Evolutionary conservation across 92 coral and sea anemone species (phyloP), one percentile per base, ranked within the genome.

Genomic region (Paragorgia papillata): DNA sequence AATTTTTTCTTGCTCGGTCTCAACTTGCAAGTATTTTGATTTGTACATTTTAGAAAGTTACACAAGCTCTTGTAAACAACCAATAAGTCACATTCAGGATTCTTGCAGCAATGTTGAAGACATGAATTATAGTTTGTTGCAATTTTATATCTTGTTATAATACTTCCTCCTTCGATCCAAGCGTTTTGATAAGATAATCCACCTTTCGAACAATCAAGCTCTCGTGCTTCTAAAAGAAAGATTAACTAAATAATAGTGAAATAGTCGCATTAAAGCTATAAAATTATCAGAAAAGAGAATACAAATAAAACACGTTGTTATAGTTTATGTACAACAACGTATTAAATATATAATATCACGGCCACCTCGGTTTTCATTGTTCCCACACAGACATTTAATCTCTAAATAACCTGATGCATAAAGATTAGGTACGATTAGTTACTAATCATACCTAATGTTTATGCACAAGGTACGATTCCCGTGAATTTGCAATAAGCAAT

Each of bases 151-250:
- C 26, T 63, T 8, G 43, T 12, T 2, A 63, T 6, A 63, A 30
- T 30, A 31, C 13, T 35, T 31, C 69, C 69, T 63, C 69, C 69
- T 8, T 63, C 12, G 13, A 63, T 63, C 48, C 69, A 31, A 25
- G 48, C 69, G 1, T 63, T 63, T 6, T 19, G 14, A 33, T 9
- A 30, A 0, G 25, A 24, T 25, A 30, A 31, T 20, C 20, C 48
- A 12, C 10, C 25, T 7, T 2, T 20, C 31, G 10, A 29, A 1
- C 69, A 63, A 17, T 30, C 13, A 20, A 26, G 64, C 30, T 9
- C 37, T 27, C 15, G 64, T 7, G 32, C 37, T 32, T 58, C 64
- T 27, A 58, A 21, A 58, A 58, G 5, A 26, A 32, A 58, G 33
- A 22, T 12, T 26, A 9, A 15, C 17, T 15, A 7, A 46, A 46